Evolutionary conservation across 2,888 invertebrate species (phyloP).

Genomic region (Phengaris alcon): DNA sequence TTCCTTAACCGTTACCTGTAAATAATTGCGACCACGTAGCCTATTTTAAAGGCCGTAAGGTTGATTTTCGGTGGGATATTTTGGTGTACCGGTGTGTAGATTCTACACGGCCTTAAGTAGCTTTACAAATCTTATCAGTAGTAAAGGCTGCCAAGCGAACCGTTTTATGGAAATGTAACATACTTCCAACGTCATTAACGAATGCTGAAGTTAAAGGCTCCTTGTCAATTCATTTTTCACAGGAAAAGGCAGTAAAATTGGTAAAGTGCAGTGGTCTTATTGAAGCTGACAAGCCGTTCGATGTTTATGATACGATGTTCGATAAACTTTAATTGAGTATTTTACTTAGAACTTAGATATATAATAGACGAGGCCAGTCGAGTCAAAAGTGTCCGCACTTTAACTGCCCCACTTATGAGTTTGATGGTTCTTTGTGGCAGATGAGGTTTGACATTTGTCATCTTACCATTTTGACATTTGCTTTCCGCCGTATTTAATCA

Average conservation of each 20-base stretch:
- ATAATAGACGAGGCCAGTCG: no score
- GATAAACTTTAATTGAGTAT: neutral
- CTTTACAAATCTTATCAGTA: slow-evolving; percentile 41
- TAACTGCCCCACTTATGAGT: no score
- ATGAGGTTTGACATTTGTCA: no score
- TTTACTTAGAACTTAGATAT: no score
- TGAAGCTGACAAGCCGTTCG: neutral
- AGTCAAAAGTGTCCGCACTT: no score
- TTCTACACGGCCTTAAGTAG: slow-evolving; percentile 36
- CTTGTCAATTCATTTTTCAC: slow-evolving; percentile 14
- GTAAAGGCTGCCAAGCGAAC: slow-evolving; percentile 37
- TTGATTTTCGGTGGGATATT: slow-evolving; percentile 14
- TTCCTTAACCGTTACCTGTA: slow-evolving; percentile 21
- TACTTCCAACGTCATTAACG: slow-evolving; percentile 37
- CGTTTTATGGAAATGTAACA: slow-evolving; percentile 40
- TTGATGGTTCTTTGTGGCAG: no score
- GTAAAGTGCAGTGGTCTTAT: neutral
- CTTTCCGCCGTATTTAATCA: no score
- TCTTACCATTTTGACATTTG: no score
- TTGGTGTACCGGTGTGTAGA: slow-evolving; percentile 11
- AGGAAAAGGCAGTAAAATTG: neutral
- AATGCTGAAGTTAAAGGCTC: slow-evolving; percentile 29
- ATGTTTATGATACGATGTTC: neutral
- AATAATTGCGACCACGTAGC: neutral
- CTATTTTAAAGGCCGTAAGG: slow-evolving; percentile 7